A percentile compares a stretch with the other conserved stretches of the same genome.
Conservation (phyloP, 2,113 vertebrate genomes). For the Neopipo cinnamomea region DNA sequence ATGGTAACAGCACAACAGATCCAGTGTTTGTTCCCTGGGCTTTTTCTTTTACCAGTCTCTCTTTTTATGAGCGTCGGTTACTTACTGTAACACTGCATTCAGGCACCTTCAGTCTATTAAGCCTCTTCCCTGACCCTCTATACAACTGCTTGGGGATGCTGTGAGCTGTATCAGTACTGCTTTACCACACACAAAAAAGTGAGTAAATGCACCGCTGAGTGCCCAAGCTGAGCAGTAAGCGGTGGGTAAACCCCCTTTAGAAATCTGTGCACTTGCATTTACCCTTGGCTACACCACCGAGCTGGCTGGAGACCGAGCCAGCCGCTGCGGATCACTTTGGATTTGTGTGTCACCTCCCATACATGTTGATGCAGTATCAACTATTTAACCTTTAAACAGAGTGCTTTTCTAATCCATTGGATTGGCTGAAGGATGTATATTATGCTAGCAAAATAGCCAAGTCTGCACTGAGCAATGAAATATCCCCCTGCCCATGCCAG, state of each 20-base stretch:
- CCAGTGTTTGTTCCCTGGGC: slow-evolving; percentile 58
- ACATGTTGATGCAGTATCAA: neutral
- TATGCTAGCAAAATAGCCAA: neutral
- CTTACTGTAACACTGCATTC: slow-evolving; percentile 25
- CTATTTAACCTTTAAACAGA: neutral
- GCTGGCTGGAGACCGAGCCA: neutral
- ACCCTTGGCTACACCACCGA: neutral
- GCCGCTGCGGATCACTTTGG: neutral
- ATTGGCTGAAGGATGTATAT: neutral
- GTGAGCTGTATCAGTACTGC: slow-evolving; percentile 35
- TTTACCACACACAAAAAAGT: slow-evolving; percentile 42
- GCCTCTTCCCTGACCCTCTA: slow-evolving; percentile 30
- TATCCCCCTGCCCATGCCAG: neutral
- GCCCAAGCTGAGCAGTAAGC: slow-evolving; percentile 31
- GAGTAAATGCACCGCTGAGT: slow-evolving; percentile 26
- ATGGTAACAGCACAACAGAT: slow-evolving; percentile 68
- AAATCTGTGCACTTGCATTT: neutral
- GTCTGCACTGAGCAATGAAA: neutral
- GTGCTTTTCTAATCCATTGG: neutral
- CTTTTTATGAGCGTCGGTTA: slow-evolving; percentile 23
- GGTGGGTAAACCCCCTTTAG: slow-evolving; percentile 25
- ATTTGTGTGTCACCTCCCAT: neutral
- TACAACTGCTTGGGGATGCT: slow-evolving; percentile 30
- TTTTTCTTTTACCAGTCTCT: slow-evolving; percentile 61
- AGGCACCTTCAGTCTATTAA: slow-evolving; percentile 54